Conservation (phyloP, 2,797 vertebrate genomes). For the Periparus ater region DNA sequence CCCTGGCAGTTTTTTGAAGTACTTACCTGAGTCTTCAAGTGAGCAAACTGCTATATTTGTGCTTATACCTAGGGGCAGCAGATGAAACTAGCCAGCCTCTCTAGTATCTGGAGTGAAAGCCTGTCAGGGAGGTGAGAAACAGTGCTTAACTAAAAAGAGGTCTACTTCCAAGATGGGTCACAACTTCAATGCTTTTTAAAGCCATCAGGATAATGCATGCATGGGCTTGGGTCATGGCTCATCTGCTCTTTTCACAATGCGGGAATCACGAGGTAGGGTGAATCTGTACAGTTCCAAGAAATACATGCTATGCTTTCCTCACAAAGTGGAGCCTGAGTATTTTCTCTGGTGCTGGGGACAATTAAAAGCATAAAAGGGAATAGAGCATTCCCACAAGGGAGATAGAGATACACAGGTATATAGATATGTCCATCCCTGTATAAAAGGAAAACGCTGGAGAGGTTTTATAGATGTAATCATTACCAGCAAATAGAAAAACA, state of each 20-base stretch:
- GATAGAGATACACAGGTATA: background rate
- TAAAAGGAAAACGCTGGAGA: background rate
- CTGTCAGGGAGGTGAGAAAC: background rate
- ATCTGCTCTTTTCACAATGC: background rate
- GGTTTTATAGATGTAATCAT: background rate
- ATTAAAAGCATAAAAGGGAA: background rate
- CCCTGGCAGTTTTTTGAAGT: background rate
- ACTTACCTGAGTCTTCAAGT: background rate
- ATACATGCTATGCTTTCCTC: background rate
- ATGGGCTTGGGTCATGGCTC: background rate
- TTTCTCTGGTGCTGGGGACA: background rate
- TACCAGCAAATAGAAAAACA: background rate
- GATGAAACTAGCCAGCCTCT: background rate
- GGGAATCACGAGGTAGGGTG: background rate
- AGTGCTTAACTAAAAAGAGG: background rate
- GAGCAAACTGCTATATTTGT: background rate
- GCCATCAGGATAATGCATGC: background rate
- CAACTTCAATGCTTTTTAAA: background rate
- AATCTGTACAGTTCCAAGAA: background rate
- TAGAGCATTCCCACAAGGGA: background rate
- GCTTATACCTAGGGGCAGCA: background rate
- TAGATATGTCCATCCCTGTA: background rate
- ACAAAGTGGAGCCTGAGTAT: background rate
- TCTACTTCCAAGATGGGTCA: background rate
- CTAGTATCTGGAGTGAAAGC: background rate